Percentiles rank a stretch among this genome's conserved stretches.
Evolutionary conservation across 2,113 vertebrate genomes (phyloP).

Genomic region (Myotis yumanensis): DNA sequence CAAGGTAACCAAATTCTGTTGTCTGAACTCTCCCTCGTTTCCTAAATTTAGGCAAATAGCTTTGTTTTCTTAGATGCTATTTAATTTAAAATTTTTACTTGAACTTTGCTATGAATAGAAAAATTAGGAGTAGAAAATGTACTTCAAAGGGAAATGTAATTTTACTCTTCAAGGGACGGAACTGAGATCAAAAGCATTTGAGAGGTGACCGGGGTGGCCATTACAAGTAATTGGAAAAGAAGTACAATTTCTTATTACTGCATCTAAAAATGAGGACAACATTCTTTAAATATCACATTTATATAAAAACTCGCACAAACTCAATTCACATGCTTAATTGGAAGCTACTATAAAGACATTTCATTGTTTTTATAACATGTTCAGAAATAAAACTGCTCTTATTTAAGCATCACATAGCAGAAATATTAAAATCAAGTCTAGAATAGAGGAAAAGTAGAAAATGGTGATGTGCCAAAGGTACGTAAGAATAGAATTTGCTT

Average conservation of each 20-base stretch:
- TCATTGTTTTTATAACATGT: conserved; percentile 58
- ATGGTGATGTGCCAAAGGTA: neutral
- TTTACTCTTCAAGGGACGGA: conserved; percentile 49
- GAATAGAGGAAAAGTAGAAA: conserved; percentile 19
- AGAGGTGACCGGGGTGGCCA: conserved; percentile 45
- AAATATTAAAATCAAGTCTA: conserved; percentile 55
- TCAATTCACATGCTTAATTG: conserved; percentile 60
- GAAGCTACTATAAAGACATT: conserved; percentile 35
- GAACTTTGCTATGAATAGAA: conserved; percentile 52
- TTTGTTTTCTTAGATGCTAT: conserved; percentile 52
- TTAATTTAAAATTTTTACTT: conserved; percentile 59
- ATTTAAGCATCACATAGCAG: conserved; percentile 50
- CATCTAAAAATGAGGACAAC: conserved; percentile 60
- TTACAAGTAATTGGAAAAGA: conserved; percentile 65
- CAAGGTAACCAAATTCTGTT: conserved; percentile 26
- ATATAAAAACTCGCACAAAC: conserved; percentile 53
- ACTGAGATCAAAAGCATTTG: conserved; percentile 67
- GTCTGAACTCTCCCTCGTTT: conserved; percentile 34
- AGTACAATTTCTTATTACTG: conserved; percentile 60
- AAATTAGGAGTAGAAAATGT: conserved; percentile 46
- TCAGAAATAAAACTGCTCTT: conserved; percentile 50
- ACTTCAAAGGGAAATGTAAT: conserved; percentile 69
- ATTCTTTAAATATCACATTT: conserved; percentile 55
- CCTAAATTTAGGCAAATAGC: neutral
- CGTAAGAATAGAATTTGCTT: conserved; percentile 45